Percentiles rank a stretch among this genome's conserved stretches.
phyloP scores from a whole-genome alignment of 2,113 vertebrate genomes.

The Orthonyx spaldingii region DNA sequence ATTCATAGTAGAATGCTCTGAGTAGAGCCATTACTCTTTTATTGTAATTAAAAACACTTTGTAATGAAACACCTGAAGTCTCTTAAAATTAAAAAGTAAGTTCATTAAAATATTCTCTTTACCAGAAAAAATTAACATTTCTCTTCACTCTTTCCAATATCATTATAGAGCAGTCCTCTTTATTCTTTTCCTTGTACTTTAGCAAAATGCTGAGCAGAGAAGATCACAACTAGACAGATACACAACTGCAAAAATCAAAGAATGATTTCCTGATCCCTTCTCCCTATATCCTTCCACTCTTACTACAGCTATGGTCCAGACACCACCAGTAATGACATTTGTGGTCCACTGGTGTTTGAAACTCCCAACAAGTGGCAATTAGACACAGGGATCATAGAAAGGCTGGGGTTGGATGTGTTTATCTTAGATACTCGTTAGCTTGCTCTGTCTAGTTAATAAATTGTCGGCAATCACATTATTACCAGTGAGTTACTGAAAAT shows the following conservation, averaged over 20 bases:
- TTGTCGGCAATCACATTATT: background rate
- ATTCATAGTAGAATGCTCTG: background rate
- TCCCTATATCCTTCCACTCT: background rate
- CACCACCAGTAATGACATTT: background rate
- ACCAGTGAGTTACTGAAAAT: background rate
- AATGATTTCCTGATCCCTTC: background rate
- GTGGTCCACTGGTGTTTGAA: background rate
- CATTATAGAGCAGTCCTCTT: background rate
- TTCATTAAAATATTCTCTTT: background rate
- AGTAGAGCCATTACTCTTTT: background rate
- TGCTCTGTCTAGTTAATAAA: background rate
- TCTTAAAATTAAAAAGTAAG: background rate
- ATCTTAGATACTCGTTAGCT: background rate
- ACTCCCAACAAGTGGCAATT: background rate
- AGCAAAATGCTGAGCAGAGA: background rate
- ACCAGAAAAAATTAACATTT: background rate
- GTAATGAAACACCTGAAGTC: background rate
- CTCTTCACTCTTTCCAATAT: background rate
- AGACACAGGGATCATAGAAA: background rate
- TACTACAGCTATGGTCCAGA: background rate
- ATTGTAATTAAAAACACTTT: background rate
- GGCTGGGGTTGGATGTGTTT: background rate
- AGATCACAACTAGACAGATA: background rate
- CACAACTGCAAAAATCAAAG: background rate
- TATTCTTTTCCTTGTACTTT: background rate